Base-by-base conservation (phyloP, 53 echinoderm and acorn worm genomes). In the Hippasteria phrygiana region DNA sequence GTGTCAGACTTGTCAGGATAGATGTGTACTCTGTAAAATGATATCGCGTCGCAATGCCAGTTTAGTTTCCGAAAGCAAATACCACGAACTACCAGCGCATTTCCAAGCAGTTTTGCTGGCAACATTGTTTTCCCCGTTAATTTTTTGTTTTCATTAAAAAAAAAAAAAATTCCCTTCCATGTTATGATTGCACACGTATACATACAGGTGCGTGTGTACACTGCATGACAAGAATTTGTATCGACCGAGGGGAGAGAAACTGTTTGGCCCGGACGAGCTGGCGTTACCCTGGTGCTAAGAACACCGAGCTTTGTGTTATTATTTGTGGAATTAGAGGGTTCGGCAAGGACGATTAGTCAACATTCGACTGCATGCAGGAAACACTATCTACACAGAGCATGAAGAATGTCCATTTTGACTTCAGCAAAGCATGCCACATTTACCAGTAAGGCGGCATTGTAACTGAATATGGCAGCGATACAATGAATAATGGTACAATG, bases 11-110 rank as follows among this genome's bases (percentile, higher is more conserved):
- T 85, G 85, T 85, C 70, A 71, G 71, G 70, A 17, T 47, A 85
- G 22, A 71, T 85, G 85, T 85, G 85, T 85, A 71, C 85, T 48
- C 71, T 85, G 85, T 85, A 85, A 85, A 85, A 48, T 34, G 85
- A 85, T 85, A 85, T 48, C 51, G 31, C 8, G 85, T 39, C 31
- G 71, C 50, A 20, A 45, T 48, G 85, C 45, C 85, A 36, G 75
- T 85, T 85, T 85, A 47, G 51, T 71, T 85, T 50, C 37, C 43
- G 20, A 37, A 35, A 67, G 70, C 85, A 85, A 85, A 85, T 71
- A 85, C 65, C 10, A 43, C 35, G 36, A 56, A 79, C 59, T 79
- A 55, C 34, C 64, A 16, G 62, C 42, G 82, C 43, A 32, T 82
- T 65, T 65, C 66, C 6, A 66, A 66, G 66, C 66, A 64, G 47